Evolutionary conservation across 2,797 vertebrate genomes (phyloP).

Genomic region (Ceyx erithaca): DNA sequence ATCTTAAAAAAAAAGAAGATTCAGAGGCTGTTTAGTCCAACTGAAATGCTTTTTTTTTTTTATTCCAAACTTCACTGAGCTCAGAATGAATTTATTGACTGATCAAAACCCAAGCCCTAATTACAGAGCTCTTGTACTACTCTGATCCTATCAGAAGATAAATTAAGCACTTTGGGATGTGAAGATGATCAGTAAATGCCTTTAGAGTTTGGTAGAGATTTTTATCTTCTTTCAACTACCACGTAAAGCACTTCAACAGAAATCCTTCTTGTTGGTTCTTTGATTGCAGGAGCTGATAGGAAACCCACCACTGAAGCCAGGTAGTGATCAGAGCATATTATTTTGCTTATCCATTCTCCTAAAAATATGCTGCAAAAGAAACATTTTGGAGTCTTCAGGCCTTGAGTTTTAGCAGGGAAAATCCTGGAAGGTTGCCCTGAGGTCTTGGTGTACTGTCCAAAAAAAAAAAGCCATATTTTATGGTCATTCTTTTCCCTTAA

Average conservation of each 20-base stretch:
- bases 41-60: not conserved
- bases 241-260: not conserved
- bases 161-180: not conserved
- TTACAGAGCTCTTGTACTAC: not conserved
- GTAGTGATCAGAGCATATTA: not conserved
- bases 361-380: not conserved
- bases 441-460: not conserved
- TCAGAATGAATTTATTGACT: not conserved
- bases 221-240: conserved; percentile 7
- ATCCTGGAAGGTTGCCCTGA: not conserved
- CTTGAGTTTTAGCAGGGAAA: not conserved
- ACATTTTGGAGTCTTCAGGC: not conserved
- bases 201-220: conserved; percentile 16
- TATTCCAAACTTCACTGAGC: not conserved
- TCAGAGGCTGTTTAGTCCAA: not conserved
- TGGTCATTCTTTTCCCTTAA: not conserved
- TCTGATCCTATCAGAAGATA: conserved; percentile 17
- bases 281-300: not conserved
- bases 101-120: conserved; percentile 41
- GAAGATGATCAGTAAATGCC: conserved; percentile 13
- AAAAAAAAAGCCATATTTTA: accelerated
- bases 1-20: not conserved
- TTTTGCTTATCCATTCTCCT: not conserved
- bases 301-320: not conserved
- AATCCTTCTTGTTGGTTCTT: not conserved